Base-by-base conservation (phyloP, 1,140 invertebrate species). In the Aphelenchoides fujianensis region DNA sequence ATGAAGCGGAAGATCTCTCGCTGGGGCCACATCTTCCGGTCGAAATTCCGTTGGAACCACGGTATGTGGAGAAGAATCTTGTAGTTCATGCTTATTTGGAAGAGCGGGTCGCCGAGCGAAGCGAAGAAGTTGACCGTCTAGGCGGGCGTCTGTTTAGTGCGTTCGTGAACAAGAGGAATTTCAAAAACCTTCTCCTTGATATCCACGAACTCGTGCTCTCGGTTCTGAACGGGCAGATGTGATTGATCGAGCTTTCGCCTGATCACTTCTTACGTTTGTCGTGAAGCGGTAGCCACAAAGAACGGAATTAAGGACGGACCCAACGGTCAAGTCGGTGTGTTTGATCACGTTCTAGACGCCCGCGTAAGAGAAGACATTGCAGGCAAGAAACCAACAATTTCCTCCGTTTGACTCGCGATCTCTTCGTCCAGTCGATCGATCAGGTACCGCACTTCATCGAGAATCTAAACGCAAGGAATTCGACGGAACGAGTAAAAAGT, bases 281-380 rank as follows among this genome's bases (percentile, higher is more conserved):
- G 59, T 61, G 59, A 67, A 69, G 19, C 64, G 64, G 31, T 59
- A 67, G n/a, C 64, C 64, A 69, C 41, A 67, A 48, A 67, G 53
- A n/a, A 67, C n/a, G 2, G 64, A 67, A 30, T 67, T 67, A 66
- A 67, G n/a, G 16, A 67, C 66, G 35, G 64, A 67, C 19, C 64
- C 64, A 19, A 67, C 66, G 19, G 64, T 27, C 16, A 67, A 62
- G 28, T 67, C 64, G 16, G 64, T 67, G 23, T 48, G 41, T 48
- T 48, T 48, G 41, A 16, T 16, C 12, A 23, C 41, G 41, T 48
- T n/a, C 23, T 48, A 12, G 41, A 48, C 41, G 41, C 41, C 41
- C 41, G 41, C 41, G 12, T 48, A n/a, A n/a, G n/a, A n/a, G n/a
- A n/a, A n/a, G n/a, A n/a, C n/a, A n/a, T n/a, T n/a, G n/a, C n/a